phyloP scores from a whole-genome alignment of 2,888 invertebrate species.

The Acanthopleura granulata region DNA sequence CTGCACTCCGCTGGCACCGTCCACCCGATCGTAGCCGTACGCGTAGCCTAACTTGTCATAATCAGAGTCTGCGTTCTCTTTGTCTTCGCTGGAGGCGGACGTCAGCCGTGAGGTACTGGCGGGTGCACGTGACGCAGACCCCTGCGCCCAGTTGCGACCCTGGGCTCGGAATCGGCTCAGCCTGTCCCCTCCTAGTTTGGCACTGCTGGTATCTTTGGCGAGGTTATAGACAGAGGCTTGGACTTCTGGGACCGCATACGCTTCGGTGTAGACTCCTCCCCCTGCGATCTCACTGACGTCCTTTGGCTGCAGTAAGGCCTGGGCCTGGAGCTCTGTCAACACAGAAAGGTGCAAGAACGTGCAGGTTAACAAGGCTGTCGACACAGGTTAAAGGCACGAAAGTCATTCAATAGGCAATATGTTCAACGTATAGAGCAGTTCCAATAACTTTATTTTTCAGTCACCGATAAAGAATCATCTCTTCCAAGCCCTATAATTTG shows the following conservation, averaged over 20 bases:
- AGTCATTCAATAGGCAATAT: background rate
- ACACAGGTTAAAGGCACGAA: background rate
- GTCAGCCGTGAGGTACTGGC: background rate
- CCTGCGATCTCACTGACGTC: constrained; percentile 2
- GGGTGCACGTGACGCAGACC: background rate
- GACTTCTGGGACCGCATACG: background rate
- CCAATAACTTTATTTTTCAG: no score
- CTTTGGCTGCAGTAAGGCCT: constrained; percentile 5
- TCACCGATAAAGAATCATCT: no score
- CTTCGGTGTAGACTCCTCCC: background rate
- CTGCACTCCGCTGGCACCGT: background rate
- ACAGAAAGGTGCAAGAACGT: background rate
- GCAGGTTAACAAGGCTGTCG: background rate
- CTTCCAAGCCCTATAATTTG: no score
- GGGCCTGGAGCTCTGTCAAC: constrained; percentile 12
- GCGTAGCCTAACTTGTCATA: constrained; percentile 8
- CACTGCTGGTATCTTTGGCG: constrained; percentile 3
- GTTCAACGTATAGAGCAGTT: no score
- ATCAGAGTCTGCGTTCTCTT: constrained; percentile 10
- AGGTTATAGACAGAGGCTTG: constrained; percentile 8
- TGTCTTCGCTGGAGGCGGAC: constrained; percentile 10
- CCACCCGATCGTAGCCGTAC: background rate
- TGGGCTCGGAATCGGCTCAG: constrained; percentile 1
- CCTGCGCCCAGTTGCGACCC: background rate
- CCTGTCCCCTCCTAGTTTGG: constrained; percentile 7